Evolutionary conservation across 2,797 vertebrate species (phyloP), one percentile per base, ranked within the genome.

Genomic region (Pelodytes ibericus): DNA sequence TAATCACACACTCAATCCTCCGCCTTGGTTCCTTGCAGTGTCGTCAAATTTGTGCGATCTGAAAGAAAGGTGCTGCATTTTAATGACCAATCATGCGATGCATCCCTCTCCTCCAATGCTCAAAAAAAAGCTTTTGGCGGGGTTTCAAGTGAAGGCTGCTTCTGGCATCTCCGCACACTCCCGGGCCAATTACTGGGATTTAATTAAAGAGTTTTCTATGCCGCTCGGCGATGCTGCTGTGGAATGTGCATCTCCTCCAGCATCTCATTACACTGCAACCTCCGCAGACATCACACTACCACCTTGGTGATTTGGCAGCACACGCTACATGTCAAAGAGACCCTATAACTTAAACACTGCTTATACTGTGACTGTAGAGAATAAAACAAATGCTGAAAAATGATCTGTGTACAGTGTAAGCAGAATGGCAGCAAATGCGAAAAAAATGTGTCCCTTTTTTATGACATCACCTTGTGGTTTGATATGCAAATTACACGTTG

Each of bases 121-220:
- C 22, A 61, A 4, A 33, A 24, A n/a, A 16, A 13, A 39, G 18
- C 20, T 39, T n/a, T 29, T 26, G 63, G 63, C 41, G 25, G 16
- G 63, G 25, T 25, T 65, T 10, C 39, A 47, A 27, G 13, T 29
- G 15, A 4, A 39, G 39, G 26, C 36, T n/a, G 63, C 13, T 27
- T 47, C 29, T 66, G 63, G 41, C 63, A 66, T 39, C 15, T 25
- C 22, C 3, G 49, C 39, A 47, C 3, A 36, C 5, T 39, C 60
- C 20, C 60, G 10, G 60, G 60, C 60, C 60, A 62, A 62, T 62
- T 62, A 62, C 25, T n/a, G 36, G 41, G 36, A 27, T 66, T 49
- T 66, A 66, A 66, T 66, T 47, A 66, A 66, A 29, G 25, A 20
- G 3, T 18, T 65, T 47, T 49, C 63, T 49, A 29, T 66, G 49